Conservation (phyloP, 2,797 vertebrate genomes). For the Pteronotus mesoamericanus region DNA sequence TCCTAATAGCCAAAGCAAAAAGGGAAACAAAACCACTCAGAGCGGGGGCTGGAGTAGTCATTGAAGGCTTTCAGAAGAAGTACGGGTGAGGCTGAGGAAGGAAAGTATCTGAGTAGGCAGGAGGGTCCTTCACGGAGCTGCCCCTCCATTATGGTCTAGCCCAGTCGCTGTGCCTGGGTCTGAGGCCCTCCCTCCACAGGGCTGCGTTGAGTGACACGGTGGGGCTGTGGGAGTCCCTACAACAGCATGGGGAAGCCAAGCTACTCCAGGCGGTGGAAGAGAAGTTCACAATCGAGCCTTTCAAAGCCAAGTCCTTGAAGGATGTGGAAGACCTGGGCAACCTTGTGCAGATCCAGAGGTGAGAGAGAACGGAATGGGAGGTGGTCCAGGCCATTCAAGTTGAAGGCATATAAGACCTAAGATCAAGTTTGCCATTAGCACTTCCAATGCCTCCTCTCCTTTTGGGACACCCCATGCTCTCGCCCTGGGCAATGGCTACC, state of each 20-base stretch:
- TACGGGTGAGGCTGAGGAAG: neutral
- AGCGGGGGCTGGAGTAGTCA: neutral
- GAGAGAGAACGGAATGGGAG: neutral
- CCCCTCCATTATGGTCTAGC: neutral
- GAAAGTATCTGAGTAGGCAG: neutral
- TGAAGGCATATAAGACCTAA: neutral
- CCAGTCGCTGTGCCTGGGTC: neutral
- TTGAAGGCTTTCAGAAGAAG: neutral
- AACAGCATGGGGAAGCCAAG: slow-evolving; percentile 76
- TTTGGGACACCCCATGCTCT: neutral
- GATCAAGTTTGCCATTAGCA: neutral
- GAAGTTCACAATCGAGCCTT: slow-evolving; percentile 91
- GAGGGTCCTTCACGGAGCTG: neutral
- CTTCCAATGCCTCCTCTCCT: neutral
- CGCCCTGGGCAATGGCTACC: neutral
- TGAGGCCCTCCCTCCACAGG: slow-evolving; percentile 79
- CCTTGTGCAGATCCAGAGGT: slow-evolving; percentile 87
- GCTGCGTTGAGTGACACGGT: slow-evolving; percentile 89
- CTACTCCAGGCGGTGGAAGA: slow-evolving; percentile 82
- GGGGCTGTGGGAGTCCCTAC: slow-evolving; percentile 88
- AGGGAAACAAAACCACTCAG: neutral
- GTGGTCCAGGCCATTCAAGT: neutral
- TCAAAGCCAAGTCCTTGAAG: slow-evolving; percentile 87
- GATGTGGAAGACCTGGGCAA: slow-evolving; percentile 88
- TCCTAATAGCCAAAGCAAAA: slow-evolving; percentile 31